Base-by-base conservation (phyloP, 1,140 invertebrate species). In the Solenopsis invicta region DNA sequence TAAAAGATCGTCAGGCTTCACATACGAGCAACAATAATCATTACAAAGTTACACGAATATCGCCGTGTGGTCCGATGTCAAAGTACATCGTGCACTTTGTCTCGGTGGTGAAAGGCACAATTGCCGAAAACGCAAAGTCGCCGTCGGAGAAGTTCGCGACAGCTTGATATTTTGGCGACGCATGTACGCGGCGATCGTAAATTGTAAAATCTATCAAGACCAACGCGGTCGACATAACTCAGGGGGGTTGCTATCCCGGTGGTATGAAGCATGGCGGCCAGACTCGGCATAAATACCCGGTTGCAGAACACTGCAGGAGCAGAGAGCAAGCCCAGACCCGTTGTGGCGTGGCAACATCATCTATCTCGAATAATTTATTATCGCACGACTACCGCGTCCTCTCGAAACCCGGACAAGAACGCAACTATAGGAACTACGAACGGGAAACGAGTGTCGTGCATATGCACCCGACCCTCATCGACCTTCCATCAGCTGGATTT, bases 191-290 rank as follows among this genome's bases (percentile, higher is more conserved):
- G 81, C 61, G 91, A 93, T 94, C 94, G 94, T 95, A 95, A 95
- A 95, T 95, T 95, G 93, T 94, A 94, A 95, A 95, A 95, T 95
- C 95, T 95, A 95, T 95, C 95, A 95, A 95, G 94, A 95, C 93
- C 95, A 95, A 94, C 94, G 94, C 92, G 93, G 93, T 94, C 93
- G 93, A 94, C 95, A 95, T 95, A 95, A 95, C 93, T 95, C 95
- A 95, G 93, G 90, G 80, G 91, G 92, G 90, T 92, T 90, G 88
- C 91, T 90, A 92, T 89, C 89, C 89, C 92, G 90, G 91, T 94
- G 92, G 93, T 95, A 95, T 95, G 94, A 95, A 95, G 94, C 95
- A 95, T 95, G 93, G 94, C 92, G 92, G 91, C 94, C 94, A 95
- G 94, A 95, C 94, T 95, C 94, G 93, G 94, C 94, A 95, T 95